Evolutionary conservation across 2,888 invertebrate species (phyloP).

Genomic region (Tenthredo notha): DNA sequence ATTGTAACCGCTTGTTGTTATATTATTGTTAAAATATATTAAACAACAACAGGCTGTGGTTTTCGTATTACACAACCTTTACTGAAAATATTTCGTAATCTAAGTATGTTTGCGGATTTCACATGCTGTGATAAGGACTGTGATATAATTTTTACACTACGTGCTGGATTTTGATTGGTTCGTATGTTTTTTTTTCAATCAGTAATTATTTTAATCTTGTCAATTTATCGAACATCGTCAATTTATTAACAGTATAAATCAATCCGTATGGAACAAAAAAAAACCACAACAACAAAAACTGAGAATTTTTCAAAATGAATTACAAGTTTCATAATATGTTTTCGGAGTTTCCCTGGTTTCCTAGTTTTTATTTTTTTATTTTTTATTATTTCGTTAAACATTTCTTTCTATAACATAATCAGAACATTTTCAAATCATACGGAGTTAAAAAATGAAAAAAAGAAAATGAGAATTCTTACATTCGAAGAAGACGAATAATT

Average conservation of each 20-base stretch:
- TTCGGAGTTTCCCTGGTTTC: too few species aligned
- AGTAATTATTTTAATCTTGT: background rate
- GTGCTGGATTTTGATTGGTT: slow-evolving; percentile 22
- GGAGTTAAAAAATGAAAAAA: too few species aligned
- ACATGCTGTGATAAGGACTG: slow-evolving; percentile 67
- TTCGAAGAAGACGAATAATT: too few species aligned
- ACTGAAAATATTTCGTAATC: background rate
- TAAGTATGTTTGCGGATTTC: slow-evolving; percentile 53
- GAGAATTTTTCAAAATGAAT: too few species aligned
- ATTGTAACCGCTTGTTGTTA: background rate
- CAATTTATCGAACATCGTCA: background rate
- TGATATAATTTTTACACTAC: slow-evolving; percentile 62
- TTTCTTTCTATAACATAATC: too few species aligned
- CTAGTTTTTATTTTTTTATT: too few species aligned
- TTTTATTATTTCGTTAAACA: too few species aligned
- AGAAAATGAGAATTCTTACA: too few species aligned
- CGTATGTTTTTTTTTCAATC: background rate
- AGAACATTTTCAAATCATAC: too few species aligned
- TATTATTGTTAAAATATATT: background rate
- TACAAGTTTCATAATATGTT: too few species aligned
- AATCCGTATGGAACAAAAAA: background rate
- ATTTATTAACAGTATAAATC: background rate
- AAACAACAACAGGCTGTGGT: background rate
- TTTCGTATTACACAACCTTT: background rate
- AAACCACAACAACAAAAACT: background rate